phyloP scores from a whole-genome alignment of 2,797 vertebrate genomes.

The Manis javanica region DNA sequence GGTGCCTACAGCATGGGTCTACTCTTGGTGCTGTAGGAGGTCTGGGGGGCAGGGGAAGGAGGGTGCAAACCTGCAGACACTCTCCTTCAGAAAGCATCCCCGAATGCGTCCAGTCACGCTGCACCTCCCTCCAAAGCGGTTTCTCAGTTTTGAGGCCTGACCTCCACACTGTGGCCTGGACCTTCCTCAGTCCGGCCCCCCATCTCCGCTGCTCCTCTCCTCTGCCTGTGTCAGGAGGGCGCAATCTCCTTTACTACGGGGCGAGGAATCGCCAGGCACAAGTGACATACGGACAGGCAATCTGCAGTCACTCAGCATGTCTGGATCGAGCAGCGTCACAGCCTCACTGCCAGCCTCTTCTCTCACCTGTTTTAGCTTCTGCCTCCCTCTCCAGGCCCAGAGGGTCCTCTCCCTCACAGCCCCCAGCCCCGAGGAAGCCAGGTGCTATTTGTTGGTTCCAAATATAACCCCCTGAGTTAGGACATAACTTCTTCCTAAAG shows the following conservation, averaged over 20 bases:
- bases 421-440: background rate
- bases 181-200: background rate
- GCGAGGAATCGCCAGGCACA: background rate
- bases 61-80: background rate
- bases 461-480: background rate
- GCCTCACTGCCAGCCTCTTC: background rate
- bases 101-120: background rate
- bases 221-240: background rate
- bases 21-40: background rate
- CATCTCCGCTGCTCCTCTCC: background rate
- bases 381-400: background rate
- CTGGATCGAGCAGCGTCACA: background rate
- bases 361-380: background rate
- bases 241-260: background rate
- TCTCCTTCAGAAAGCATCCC: background rate
- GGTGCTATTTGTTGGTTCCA: background rate
- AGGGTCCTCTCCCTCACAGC: background rate
- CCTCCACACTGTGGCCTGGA: background rate
- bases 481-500: background rate
- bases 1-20: background rate
- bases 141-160: conserved; percentile 12
- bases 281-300: background rate
- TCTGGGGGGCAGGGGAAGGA: accelerated
- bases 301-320: background rate
- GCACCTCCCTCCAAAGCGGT: background rate